Base-by-base conservation (phyloP, 2,113 vertebrate genomes). In the Plectropomus leopardus region DNA sequence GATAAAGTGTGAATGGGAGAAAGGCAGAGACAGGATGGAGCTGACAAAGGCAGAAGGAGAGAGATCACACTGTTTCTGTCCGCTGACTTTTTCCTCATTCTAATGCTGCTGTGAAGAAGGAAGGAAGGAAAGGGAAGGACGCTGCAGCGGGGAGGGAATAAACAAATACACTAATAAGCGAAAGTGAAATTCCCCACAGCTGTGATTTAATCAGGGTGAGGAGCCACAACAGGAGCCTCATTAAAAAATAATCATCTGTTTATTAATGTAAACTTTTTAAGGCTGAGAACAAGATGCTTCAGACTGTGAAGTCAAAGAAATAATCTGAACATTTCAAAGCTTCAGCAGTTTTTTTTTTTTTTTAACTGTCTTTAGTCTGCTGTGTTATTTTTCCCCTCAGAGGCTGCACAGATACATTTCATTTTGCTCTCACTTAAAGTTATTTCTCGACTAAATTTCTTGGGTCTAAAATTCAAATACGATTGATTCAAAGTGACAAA, bases 221-320 rank as follows among this genome's bases (percentile, higher is more conserved):
- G 5, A 72, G 48, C 11, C 66, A 8, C 53, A 32, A 50, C 53
- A 55, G 4, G 60, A 54, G 74, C 9, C 64, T 82, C 58, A 66
- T 86, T 86, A 75, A 78, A 78, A 82, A 57, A 66, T 28, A 48
- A 78, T 78, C 51, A 71, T 61, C 54, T 63, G 68, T 40, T 83
- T 50, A 80, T 47, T 45, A 48, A n/a, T 67, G 44, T 36, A n/a
- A 78, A 79, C 17, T 26, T 63, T 78, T 51, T 17, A 28, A 24
- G 17, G 26, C n/a, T 4, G 30, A 53, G 8, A 55, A 23, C 14
- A 17, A 23, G 36, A 48, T 5, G n/a, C n/a, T n/a, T n/a, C n/a
- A n/a, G 24, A 55, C 48, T 30, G 16, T 32, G 2, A 17, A 2
- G 23, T 64, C 48, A 7, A 5, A 60, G 44, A 17, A 32, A 32